Evolutionary conservation across 2,797 vertebrate genomes (phyloP), one percentile per base, ranked within the genome.

Genomic region (Enteromius argenteus): DNA sequence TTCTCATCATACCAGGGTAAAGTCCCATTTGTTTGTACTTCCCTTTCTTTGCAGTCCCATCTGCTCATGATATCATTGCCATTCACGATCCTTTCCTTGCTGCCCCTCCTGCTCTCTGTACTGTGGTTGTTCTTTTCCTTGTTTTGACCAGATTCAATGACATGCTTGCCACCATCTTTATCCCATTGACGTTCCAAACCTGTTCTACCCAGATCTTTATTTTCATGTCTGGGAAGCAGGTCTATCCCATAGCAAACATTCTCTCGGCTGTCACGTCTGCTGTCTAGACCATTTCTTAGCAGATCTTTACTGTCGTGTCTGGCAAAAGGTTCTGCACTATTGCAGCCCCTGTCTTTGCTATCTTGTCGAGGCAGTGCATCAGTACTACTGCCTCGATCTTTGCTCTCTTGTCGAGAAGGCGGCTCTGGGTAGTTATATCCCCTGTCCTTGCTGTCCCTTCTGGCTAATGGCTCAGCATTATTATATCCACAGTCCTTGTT

Each of bases 1-100:
- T 96, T 97, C 91, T 94, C 96, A 82, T 99, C 97, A 90, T 96
- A 90, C 90, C 96, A 95, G 91, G 97, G 92, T 84, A 97, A 94
- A 62, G 96, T 95, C 86, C 98, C 97, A 23, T 95, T 94, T 93
- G 95, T 96, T 92, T 96, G 94, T 73, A 91, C 91, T 85, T 93
- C 94, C 87, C 94, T 93, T 46, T 98, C 97, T 92, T 97, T 97
- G 87, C 91, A 95, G 86, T 95, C 93, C 44, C 88, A 78, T 85
- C 87, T 92, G 27, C 89, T 95, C 91, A 97, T 91, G 71, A 87
- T 64, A 13, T 92, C 88, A 7, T 88, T 86, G 1, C 92, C 93
- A 49, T 93, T 95, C 80, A 89, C 83, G 80, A 88, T 91, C 75
- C 91, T 86, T 88, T 95, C 95, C 81, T 94, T 95, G 89, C 94